Evolutionary conservation across 2,888 invertebrate species (phyloP).

Genomic region (Molorchus minor): DNA sequence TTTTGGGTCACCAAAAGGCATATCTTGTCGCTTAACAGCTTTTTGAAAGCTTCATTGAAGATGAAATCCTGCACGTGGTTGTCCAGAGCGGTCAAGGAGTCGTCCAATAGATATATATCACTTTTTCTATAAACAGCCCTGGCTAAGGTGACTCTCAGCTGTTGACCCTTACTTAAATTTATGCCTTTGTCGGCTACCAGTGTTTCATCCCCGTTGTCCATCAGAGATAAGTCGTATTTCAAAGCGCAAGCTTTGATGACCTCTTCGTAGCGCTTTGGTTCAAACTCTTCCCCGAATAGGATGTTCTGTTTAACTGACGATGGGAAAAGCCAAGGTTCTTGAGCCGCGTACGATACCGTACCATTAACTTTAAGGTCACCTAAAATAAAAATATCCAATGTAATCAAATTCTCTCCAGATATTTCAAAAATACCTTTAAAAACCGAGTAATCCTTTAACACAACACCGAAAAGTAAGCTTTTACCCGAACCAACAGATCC

Average conservation of each 20-base stretch:
- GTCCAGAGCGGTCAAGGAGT: slow-evolving; percentile 47
- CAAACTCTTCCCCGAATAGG: slow-evolving; percentile 72
- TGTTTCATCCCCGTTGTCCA: slow-evolving; percentile 78
- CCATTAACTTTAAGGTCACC: slow-evolving; percentile 59
- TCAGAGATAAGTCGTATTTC: slow-evolving; percentile 72
- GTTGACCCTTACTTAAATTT: slow-evolving; percentile 82
- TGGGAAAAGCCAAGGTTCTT: slow-evolving; percentile 70
- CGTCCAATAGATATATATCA: slow-evolving; percentile 77
- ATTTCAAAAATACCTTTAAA: slow-evolving; percentile 54
- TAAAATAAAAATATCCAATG: slow-evolving; percentile 11
- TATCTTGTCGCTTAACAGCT: slow-evolving; percentile 48
- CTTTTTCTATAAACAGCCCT: slow-evolving; percentile 77
- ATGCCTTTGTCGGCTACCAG: slow-evolving; percentile 82
- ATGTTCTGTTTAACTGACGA: slow-evolving; percentile 78
- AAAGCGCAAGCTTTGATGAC: slow-evolving; percentile 72
- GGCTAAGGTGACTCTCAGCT: slow-evolving; percentile 80
- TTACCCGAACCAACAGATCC: slow-evolving; percentile 75
- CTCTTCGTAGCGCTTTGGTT: slow-evolving; percentile 66
- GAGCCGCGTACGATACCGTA: slow-evolving; percentile 65
- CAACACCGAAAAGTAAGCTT: slow-evolving; percentile 58
- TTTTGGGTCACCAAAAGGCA: slow-evolving; percentile 49
- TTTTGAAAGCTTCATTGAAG: slow-evolving; percentile 46
- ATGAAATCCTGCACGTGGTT: slow-evolving; percentile 46
- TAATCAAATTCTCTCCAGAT: no score
- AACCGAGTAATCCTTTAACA: slow-evolving; percentile 58